Evolutionary conservation across 1,140 invertebrate species (phyloP), one percentile per base, ranked within the genome.

Genomic region (Tribolium castaneum): DNA sequence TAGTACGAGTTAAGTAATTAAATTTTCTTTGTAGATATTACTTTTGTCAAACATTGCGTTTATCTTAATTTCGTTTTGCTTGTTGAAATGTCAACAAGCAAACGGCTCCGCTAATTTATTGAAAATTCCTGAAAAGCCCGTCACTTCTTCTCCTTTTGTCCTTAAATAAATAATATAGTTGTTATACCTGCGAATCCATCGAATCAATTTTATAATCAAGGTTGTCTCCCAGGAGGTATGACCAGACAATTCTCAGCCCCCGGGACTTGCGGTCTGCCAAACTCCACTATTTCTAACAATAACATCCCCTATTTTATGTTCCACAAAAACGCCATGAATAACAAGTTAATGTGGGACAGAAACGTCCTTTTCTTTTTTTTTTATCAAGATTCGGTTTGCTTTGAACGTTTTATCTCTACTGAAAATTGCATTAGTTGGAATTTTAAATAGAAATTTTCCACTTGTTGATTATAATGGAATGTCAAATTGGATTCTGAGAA

Each of bases 391-490:
- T 19, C 22, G 16, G 54, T 19, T 59, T 25, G 14, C 19, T 25
- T 59, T 59, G 16, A 22, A 59, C 54, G 9, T 59, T 59, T 59
- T 59, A 45, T 45, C 39, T 9, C 39, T 3, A n/a, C 39, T 9
- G 39, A 59, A 66, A 66, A 66, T 66, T 66, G 59, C 59, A 66
- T 66, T 66, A 66, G 25, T 35, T 35, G 59, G 59, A 66, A 66
- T 66, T 66, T 66, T 66, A 66, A 66, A 66, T 66, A 66, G 59
- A 66, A 66, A 66, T 66, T 66, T 66, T 66, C 59, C 59, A 66
- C 59, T 66, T 66, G 59, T 66, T 66, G 59, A 66, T 66, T 66
- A 66, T 66, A 66, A 66, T 66, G 59, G 59, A 66, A 66, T 66
- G 59, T 66, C 59, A 66, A 66, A 66, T 66, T 66, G 59, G 59